These are phyloP conservation scores for Macropis europaea DNA, from an alignment of 2,888 invertebrate genomes.

Conservation along the genomic window DNA sequence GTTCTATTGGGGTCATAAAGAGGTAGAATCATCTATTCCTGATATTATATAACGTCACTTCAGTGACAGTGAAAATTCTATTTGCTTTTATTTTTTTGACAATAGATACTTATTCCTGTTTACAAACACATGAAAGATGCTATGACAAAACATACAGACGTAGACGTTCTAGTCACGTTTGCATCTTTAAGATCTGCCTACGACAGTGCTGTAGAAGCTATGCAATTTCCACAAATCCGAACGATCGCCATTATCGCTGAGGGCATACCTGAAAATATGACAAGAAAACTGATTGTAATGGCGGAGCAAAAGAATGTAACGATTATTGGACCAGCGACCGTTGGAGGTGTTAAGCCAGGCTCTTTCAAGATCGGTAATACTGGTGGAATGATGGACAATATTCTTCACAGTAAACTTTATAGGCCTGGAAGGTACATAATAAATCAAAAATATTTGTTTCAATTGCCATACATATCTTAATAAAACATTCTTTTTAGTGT, in stretches of 20 bases:
- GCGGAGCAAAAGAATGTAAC: constrained; percentile 92
- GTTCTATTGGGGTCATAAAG: constrained; percentile 99
- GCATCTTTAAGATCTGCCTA: constrained; percentile 98
- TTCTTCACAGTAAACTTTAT: constrained; percentile 97
- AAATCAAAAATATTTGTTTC: background rate
- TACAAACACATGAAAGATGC: constrained; percentile 99
- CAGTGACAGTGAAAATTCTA: background rate
- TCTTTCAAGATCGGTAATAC: constrained; percentile 99
- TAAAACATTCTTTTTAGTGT: constrained; percentile 91
- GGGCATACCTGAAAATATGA: constrained; percentile 99
- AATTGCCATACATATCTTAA: too few relatives aligned
- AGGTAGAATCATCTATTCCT: constrained; percentile 83
- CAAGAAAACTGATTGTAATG: constrained; percentile 92
- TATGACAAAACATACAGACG: constrained; percentile 96
- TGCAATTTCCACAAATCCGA: constrained; percentile 96
- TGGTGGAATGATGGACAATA: constrained; percentile 99
- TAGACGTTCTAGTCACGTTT: constrained; percentile 97
- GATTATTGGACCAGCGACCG: constrained; percentile 96
- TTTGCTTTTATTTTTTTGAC: background rate
- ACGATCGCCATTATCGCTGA: constrained; percentile 99
- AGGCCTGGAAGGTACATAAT: constrained; percentile 93
- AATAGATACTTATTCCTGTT: constrained; percentile 83
- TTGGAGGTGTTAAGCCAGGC: constrained; percentile 99
- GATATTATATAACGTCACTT: too few relatives aligned
- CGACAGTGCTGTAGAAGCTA: constrained; percentile 96